Percentiles rank a stretch among this genome's conserved stretches.
Evolutionary conservation across 2,797 vertebrate species (phyloP).

Genomic region (Rhinella marina): DNA sequence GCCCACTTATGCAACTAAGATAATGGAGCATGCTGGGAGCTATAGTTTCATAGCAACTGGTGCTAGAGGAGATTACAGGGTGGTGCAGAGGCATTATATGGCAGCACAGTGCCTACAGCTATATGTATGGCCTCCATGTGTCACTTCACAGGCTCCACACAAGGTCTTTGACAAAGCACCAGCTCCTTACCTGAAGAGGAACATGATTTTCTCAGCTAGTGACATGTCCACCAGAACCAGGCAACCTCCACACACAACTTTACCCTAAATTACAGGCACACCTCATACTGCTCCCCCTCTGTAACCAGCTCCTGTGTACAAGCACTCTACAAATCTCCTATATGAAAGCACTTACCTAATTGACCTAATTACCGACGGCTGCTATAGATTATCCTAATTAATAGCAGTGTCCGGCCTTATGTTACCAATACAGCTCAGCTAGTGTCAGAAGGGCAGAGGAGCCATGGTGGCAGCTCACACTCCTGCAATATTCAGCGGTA

Average conservation of each 20-base stretch:
- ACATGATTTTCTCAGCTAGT: not conserved
- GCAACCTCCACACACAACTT: not conserved
- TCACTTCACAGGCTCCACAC: too few relatives aligned
- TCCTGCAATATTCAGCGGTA: too few relatives aligned
- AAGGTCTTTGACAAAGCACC: accelerated
- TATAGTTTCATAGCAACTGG: too few relatives aligned
- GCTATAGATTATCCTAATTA: constrained; percentile 41
- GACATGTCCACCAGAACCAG: not conserved
- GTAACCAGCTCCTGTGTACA: not conserved
- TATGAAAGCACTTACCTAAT: constrained; percentile 35
- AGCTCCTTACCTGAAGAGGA: constrained; percentile 33
- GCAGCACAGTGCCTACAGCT: not conserved
- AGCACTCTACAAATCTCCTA: not conserved
- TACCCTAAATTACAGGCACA: not conserved
- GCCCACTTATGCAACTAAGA: too few relatives aligned
- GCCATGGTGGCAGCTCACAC: not conserved
- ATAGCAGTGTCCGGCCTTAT: constrained; percentile 8
- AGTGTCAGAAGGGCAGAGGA: not conserved
- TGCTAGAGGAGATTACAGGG: too few relatives aligned
- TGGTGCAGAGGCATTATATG: not conserved
- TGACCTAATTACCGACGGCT: constrained; percentile 49
- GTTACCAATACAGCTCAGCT: not conserved
- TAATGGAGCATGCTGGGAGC: too few relatives aligned
- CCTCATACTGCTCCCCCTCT: constrained; percentile 16
- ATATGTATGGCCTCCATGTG: too few relatives aligned